Evolutionary conservation across 2,888 invertebrate species (phyloP), one percentile per base, ranked within the genome.

Genomic region (Drosophila sordidapex): DNA sequence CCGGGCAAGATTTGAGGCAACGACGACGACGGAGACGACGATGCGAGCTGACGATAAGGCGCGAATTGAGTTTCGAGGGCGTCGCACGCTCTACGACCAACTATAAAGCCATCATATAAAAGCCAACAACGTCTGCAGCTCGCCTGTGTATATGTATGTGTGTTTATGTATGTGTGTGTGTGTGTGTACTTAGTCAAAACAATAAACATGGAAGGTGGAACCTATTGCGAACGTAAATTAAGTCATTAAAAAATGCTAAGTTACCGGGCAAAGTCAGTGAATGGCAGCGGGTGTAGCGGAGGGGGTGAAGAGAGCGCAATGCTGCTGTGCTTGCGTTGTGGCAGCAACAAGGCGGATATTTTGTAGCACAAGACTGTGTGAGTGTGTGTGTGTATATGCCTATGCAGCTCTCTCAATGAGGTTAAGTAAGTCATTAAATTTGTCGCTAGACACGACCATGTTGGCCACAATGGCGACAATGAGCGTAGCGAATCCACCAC

Each of bases 221-320:
- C 90, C 91, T 91, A 90, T 91, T 90, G 91, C 87, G 81, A 87
- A 91, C 90, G 90, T 91, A 91, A 91, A 91, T 91, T 91, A 91
- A 91, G 91, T 91, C 91, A 91, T 91, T 91, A 91, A 91, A 91
- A 91, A 91, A 89, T 90, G 84, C 90, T 88, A 90, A 91, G 90
- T 81, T 83, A 76, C 74, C 74, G 63, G 60, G 67, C 70, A 29
- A 69, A 70, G 54, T 33, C 60, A 33, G 35, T 43, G 68, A 57
- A 38, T 40, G 61, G 63, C 53, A 36, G 71, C 43, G 62, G 46
- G 46, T 52, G 40, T 21, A 52, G 65, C 57, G 53, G 31, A 2
- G 7, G 36, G 49, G 49, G 18, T 33, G 53, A 53, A 35, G 27
- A 1, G 13, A 36, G 52, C 33, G 21, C 43, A 29, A 29, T 49